These are phyloP conservation scores for pig (Sus scrofa) DNA, from an alignment of 2,113 vertebrate genomes.

Conservation along the genomic window T2T-Sscrofa CM000826.6:85867501-85868000, in stretches of 20 bases:
- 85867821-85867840: not conserved
- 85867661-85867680: not conserved
- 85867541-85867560: not conserved
- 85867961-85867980: not conserved
- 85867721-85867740: too few relatives aligned
- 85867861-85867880: not conserved
- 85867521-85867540: not conserved
- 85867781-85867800: not conserved
- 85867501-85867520: not conserved
- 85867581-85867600: not conserved
- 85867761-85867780: slow-evolving; percentile 2
- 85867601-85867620: not conserved
- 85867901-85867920: not conserved
- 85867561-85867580: not conserved
- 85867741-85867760: not conserved
- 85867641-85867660: not conserved
- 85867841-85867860: not conserved
- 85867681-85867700: not conserved
- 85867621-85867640: not conserved
- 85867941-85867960: not conserved
- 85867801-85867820: not conserved
- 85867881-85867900: not conserved
- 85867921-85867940: not conserved
- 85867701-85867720: not conserved
- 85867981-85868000: not conserved